Conservation (phyloP, 2,113 vertebrate genomes). For the Heterotilapia buettikoferi region DNA sequence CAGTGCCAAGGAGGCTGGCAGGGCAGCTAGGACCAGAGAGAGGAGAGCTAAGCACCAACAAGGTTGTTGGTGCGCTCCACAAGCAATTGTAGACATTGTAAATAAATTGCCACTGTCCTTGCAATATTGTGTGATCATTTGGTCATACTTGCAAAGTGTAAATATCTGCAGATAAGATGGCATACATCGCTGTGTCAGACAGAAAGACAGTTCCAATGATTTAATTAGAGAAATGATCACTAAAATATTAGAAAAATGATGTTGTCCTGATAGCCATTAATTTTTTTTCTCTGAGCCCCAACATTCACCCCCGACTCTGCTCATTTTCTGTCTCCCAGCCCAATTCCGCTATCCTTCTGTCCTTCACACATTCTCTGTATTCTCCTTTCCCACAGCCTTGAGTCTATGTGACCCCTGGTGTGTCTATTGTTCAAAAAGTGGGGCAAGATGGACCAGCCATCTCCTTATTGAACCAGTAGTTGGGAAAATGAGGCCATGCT, state of each 20-base stretch:
- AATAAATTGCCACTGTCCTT: background rate
- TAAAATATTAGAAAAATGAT: background rate
- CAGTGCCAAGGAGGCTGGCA: background rate
- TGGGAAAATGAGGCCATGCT: background rate
- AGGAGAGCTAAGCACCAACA: background rate
- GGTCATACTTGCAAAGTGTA: background rate
- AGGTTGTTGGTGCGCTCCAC: background rate
- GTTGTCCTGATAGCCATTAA: background rate
- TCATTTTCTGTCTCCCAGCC: background rate
- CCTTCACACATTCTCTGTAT: background rate
- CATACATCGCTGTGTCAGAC: background rate
- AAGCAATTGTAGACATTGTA: background rate
- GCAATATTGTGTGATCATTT: background rate
- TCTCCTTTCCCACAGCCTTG: conserved; percentile 36
- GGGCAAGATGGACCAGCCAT: conserved; percentile 43
- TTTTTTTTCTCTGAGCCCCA: background rate
- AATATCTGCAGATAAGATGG: background rate
- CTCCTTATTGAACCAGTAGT: conserved; percentile 22
- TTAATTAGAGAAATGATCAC: background rate
- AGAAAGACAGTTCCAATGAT: background rate
- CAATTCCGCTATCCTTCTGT: background rate
- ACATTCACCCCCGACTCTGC: background rate
- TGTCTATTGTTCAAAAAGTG: conserved; percentile 45
- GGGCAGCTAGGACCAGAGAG: background rate
- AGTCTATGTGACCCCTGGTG: conserved; percentile 30